phyloP scores from a whole-genome alignment of 1,140 invertebrate species.

The Drosophila sp. region DNA sequence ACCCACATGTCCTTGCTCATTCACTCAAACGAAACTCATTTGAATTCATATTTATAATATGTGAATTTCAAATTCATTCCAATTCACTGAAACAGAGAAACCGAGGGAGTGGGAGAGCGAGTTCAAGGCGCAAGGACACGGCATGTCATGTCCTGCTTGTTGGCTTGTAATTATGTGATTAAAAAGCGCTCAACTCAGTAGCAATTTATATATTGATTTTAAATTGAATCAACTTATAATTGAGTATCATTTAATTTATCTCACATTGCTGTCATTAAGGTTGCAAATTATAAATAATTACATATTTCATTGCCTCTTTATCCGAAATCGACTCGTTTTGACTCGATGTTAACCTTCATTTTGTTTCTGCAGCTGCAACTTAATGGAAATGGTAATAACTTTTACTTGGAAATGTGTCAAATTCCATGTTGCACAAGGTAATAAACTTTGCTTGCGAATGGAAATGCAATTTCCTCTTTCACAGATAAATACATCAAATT shows the following conservation, averaged over 20 bases:
- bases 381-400: not conserved
- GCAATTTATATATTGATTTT: slow-evolving; percentile 35
- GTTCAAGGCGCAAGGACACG: not conserved
- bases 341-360: not conserved
- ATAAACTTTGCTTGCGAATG: not conserved
- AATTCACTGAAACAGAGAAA: not conserved
- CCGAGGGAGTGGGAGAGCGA: too few species aligned
- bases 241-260: slow-evolving; percentile 22
- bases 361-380: not conserved
- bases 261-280: not conserved
- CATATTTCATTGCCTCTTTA: not conserved
- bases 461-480: not conserved
- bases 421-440: not conserved
- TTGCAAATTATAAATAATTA: slow-evolving; percentile 8
- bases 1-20: slow-evolving; percentile 21
- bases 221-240: slow-evolving; percentile 47
- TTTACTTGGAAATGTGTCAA: not conserved
- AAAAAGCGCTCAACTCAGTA: slow-evolving; percentile 35
- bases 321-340: not conserved
- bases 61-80: slow-evolving; percentile 23
- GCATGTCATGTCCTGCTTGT: slow-evolving; percentile 17
- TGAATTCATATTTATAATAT: slow-evolving; percentile 47
- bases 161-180: slow-evolving; percentile 52
- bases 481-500: not conserved
- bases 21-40: slow-evolving; percentile 30